These are phyloP conservation scores for Ectemnius lituratus DNA, from an alignment of 2,888 invertebrate species.

Conservation along the genomic window DNA sequence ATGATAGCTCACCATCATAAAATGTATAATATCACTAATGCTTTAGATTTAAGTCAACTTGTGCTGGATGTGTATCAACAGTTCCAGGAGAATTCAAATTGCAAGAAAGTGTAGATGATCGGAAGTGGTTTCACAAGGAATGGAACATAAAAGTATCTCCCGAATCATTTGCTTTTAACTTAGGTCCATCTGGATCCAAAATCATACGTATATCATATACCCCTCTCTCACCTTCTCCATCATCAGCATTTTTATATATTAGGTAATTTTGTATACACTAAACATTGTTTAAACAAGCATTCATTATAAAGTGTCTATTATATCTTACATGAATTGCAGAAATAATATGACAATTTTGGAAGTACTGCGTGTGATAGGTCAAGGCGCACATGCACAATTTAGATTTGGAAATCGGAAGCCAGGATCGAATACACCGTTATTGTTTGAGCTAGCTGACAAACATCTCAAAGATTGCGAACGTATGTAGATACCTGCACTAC, in stretches of 20 bases:
- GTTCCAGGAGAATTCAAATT: slow-evolving; percentile 72
- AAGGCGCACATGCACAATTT: slow-evolving; percentile 92
- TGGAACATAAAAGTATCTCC: slow-evolving; percentile 66
- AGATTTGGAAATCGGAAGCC: slow-evolving; percentile 93
- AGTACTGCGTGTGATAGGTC: slow-evolving; percentile 88
- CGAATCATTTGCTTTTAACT: slow-evolving; percentile 68
- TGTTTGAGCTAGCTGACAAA: slow-evolving; percentile 89
- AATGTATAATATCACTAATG: neutral
- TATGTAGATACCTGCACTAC: slow-evolving; percentile 70
- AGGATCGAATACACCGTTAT: slow-evolving; percentile 85
- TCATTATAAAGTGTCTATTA: neutral
- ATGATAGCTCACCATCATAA: neutral
- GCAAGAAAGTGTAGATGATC: slow-evolving; percentile 61
- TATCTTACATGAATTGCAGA: slow-evolving; percentile 77
- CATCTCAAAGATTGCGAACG: slow-evolving; percentile 82
- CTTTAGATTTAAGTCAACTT: slow-evolving; percentile 71
- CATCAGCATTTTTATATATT: slow-evolving; percentile 73
- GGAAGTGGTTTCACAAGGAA: slow-evolving; percentile 66
- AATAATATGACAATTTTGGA: slow-evolving; percentile 97
- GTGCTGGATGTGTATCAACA: slow-evolving; percentile 67
- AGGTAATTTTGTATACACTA: slow-evolving; percentile 53
- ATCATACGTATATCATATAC: slow-evolving; percentile 70
- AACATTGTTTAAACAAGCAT: slow-evolving; percentile 3
- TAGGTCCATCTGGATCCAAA: slow-evolving; percentile 69
- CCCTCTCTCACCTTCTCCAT: slow-evolving; percentile 66